Conservation (phyloP, 2,888 invertebrate species). For the Chelonus formosanus region DNA sequence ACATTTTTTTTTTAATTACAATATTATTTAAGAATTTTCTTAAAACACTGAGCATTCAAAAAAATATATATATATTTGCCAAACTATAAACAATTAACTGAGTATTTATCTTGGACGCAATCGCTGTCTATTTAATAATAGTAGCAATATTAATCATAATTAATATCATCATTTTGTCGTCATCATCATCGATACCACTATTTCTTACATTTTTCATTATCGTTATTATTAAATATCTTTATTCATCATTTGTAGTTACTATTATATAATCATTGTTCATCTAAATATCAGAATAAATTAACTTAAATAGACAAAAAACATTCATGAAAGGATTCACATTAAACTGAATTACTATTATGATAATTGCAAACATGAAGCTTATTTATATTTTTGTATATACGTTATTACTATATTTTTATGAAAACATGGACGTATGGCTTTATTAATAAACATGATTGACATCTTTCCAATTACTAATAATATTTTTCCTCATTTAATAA, state of each 20-base stretch:
- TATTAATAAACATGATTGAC: constrained; percentile 47
- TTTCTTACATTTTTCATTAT: no score
- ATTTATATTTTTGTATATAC: constrained; percentile 19
- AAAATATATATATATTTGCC: constrained; percentile 31
- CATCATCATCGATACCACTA: no score
- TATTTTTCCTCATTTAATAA: constrained; percentile 26
- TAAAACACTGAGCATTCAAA: constrained; percentile 35
- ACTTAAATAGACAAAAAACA: no score
- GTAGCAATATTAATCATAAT: no score
- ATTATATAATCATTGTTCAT: no score
- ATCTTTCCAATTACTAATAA: constrained; percentile 43
- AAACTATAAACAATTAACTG: constrained; percentile 16
- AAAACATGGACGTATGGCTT: constrained; percentile 53
- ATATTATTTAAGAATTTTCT: constrained; percentile 24
- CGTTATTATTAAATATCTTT: no score
- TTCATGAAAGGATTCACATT: no score
- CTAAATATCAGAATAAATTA: no score
- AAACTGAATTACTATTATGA: no score
- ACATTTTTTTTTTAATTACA: constrained; percentile 16
- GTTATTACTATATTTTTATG: constrained; percentile 41
- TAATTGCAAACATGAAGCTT: constrained; percentile 19
- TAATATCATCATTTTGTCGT: no score
- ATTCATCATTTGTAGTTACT: no score
- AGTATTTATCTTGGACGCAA: constrained; percentile 29
- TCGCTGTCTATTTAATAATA: constrained; percentile 4